A percentile compares a stretch with the other conserved stretches of the same genome.
Conservation (phyloP, 2,797 vertebrate genomes). For the Numenius phaeopus region DNA sequence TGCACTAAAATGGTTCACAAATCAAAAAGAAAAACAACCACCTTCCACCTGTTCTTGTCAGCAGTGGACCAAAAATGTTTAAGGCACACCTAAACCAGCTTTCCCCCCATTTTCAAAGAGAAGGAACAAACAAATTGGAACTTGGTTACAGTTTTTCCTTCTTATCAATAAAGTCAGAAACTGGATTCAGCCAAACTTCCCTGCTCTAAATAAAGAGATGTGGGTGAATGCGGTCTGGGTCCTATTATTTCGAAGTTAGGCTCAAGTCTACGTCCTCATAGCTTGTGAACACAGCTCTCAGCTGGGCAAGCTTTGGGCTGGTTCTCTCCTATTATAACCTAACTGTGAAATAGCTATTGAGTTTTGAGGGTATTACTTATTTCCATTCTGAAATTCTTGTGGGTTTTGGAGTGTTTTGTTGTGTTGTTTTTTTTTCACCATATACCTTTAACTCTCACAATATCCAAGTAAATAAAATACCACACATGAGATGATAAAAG, state of each 20-base stretch:
- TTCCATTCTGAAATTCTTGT: background rate
- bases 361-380: background rate
- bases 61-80: background rate
- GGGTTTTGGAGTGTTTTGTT: background rate
- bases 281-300: background rate
- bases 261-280: background rate
- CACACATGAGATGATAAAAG: background rate
- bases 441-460: background rate
- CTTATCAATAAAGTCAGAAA: background rate
- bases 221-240: background rate
- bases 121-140: background rate
- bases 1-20: background rate
- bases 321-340: background rate
- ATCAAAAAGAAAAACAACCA: background rate
- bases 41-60: background rate
- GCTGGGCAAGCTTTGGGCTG: background rate
- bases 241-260: background rate
- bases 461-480: background rate
- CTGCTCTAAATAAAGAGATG: background rate
- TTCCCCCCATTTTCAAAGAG: background rate
- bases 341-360: background rate
- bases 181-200: background rate
- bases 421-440: background rate
- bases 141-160: background rate
- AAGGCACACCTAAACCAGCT: background rate